Evolutionary conservation across 2,888 invertebrate species (phyloP), one percentile per base, ranked within the genome.

Genomic region (Aphrophora alni): DNA sequence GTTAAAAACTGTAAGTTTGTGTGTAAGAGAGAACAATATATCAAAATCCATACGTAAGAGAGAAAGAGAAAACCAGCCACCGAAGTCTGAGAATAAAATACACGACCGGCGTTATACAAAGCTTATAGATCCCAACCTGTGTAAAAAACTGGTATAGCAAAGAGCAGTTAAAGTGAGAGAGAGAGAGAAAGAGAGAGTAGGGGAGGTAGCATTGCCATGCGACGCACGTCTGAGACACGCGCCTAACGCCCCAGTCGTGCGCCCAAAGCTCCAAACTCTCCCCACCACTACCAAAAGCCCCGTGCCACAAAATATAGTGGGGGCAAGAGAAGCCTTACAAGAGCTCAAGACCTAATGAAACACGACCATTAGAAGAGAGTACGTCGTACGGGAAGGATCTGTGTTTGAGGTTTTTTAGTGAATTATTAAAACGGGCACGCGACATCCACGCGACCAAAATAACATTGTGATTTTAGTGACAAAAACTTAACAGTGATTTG

Each of bases 321-420:
- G 85, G 89, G 88, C 89, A 87, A 88, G 87, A 87, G 88, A 88
- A 87, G 89, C 89, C 90, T 91, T 90, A 90, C 87, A 89, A 90
- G 89, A 88, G 89, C 89, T 88, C 88, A 89, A 89, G 89, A 88
- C 87, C 89, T 88, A 86, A 87, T 87, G 87, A 88, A 87, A 85
- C 87, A 85, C 83, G 84, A 82, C 82, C 80, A 71, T 69, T 75
- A 71, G 70, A 59, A 38, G 44, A 73, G 73, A 33, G 59, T 28
- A 24, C 75, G 77, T 73, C 71, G 51, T 17, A 25, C 68, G 59
- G 28, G 73, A 26, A 74, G 74, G 69, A 21, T 59, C 59, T 59
- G 59, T 59, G 59, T 12, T 59, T 5, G 59, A 21, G 21, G 21
- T 59, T 59, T n/a, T n/a, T 59, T 59, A 59, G 59, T 59, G 44